Conservation (phyloP, 2,888 invertebrate species). For the Caenorhabditis uteleia region DNA sequence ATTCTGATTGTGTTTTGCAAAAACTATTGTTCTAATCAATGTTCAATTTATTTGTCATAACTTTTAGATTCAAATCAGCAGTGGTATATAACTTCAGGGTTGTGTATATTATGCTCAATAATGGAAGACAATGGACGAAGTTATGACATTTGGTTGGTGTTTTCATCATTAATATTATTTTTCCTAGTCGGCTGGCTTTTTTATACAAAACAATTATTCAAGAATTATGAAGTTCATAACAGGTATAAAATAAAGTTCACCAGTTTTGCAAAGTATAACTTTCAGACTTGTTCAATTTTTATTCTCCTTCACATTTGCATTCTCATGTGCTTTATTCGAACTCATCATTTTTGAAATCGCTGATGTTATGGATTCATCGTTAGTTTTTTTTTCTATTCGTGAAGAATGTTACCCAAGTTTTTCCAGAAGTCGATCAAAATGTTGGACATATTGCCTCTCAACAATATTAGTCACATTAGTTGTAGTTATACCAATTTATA, state of each 20-base stretch:
- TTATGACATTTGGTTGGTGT: slow-evolving; percentile 29
- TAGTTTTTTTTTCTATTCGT: slow-evolving; percentile 2
- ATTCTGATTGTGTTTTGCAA: no score
- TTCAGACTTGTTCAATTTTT: slow-evolving; percentile 86
- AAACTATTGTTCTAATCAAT: no score
- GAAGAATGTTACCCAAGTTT: not conserved
- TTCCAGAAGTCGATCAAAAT: slow-evolving; percentile 85
- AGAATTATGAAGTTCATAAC: slow-evolving; percentile 55
- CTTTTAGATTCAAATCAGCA: no score
- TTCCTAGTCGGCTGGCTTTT: slow-evolving; percentile 97
- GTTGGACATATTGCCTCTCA: slow-evolving; percentile 92
- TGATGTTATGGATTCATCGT: slow-evolving; percentile 89
- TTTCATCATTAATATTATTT: slow-evolving; percentile 75
- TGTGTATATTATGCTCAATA: no score
- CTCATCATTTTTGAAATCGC: slow-evolving; percentile 98
- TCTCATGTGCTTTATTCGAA: slow-evolving; percentile 98
- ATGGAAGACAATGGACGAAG: no score
- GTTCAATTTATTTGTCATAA: no score
- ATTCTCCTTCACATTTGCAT: slow-evolving; percentile 91
- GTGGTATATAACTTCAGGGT: no score
- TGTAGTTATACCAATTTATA: slow-evolving; percentile 93
- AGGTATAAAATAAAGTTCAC: slow-evolving; percentile 17
- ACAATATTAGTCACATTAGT: slow-evolving; percentile 90
- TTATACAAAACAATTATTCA: slow-evolving; percentile 83
- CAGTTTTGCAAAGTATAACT: slow-evolving; percentile 4